Percentiles rank a stretch among this genome's conserved stretches.
These are phyloP conservation scores for Calidris pugnax DNA, from an alignment of 2,113 vertebrate genomes.

Conservation along the genomic window DNA sequence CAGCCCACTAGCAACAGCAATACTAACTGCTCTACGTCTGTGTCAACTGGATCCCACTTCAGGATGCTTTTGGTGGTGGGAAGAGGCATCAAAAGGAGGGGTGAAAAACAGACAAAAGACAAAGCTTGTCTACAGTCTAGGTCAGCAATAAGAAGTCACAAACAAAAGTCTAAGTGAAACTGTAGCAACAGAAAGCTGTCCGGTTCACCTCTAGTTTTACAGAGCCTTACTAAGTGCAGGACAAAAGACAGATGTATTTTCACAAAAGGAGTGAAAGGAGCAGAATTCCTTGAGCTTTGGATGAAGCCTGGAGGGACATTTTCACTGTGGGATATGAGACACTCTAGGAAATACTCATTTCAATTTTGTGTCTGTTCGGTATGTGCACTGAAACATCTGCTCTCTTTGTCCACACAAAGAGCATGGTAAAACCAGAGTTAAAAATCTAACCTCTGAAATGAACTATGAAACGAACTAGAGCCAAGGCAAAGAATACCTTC, in stretches of 20 bases:
- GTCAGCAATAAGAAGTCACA: background rate
- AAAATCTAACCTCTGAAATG: background rate
- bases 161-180: background rate
- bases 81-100: background rate
- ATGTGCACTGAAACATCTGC: background rate
- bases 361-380: background rate
- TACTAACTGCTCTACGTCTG: background rate
- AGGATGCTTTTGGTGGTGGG: background rate
- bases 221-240: background rate
- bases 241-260: background rate
- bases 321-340: background rate
- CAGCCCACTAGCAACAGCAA: background rate
- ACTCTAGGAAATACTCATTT: background rate
- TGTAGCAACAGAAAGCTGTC: background rate
- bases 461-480: background rate
- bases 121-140: background rate
- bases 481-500: background rate
- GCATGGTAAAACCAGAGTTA: background rate
- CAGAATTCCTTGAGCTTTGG: background rate
- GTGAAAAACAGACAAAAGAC: background rate
- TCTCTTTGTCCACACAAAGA: background rate
- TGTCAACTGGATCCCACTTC: background rate
- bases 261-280: background rate
- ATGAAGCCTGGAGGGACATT: background rate
- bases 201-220: background rate